Evolutionary conservation across 2,888 invertebrate genomes (phyloP).

Genomic region (Lysandra bellargus): DNA sequence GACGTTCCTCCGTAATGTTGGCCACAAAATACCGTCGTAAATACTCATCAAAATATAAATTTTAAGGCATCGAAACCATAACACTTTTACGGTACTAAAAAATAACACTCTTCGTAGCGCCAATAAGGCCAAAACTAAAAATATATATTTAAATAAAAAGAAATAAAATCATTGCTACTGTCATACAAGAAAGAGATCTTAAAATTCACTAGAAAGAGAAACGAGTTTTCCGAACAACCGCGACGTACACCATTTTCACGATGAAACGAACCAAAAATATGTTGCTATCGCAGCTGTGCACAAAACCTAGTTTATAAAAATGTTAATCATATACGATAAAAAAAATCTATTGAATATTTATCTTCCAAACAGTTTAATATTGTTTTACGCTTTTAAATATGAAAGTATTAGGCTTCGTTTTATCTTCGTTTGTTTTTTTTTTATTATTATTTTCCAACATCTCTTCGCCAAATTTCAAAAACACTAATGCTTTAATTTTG

Average conservation of each 20-base stretch:
- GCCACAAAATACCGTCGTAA: conserved; percentile 10
- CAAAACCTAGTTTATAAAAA: conserved; percentile 9
- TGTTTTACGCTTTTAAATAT: background rate
- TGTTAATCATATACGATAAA: conserved; percentile 14
- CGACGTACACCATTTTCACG: background rate
- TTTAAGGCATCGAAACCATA: conserved; percentile 2
- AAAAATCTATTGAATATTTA: background rate
- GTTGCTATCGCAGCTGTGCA: conserved; percentile 17
- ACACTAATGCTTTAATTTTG: background rate
- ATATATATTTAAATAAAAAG: conserved; percentile 27
- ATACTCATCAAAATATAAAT: conserved; percentile 6
- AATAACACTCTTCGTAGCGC: conserved; percentile 26
- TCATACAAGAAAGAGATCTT: conserved; percentile 33
- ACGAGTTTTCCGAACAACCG: conserved; percentile 1
- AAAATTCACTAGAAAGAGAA: conserved; percentile 26
- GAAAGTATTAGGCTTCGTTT: background rate
- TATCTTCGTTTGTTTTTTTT: too few species aligned
- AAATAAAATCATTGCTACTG: conserved; percentile 27
- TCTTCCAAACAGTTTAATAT: background rate
- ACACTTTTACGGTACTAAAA: conserved; percentile 3
- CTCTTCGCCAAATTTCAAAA: background rate
- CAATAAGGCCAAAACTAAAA: conserved; percentile 33
- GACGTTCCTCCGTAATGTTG: background rate
- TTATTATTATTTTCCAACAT: too few species aligned
- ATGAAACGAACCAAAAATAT: conserved; percentile 15